Evolutionary conservation across 2,888 invertebrate species (phyloP), one percentile per base, ranked within the genome.

Genomic region (Penaeus monodon): DNA sequence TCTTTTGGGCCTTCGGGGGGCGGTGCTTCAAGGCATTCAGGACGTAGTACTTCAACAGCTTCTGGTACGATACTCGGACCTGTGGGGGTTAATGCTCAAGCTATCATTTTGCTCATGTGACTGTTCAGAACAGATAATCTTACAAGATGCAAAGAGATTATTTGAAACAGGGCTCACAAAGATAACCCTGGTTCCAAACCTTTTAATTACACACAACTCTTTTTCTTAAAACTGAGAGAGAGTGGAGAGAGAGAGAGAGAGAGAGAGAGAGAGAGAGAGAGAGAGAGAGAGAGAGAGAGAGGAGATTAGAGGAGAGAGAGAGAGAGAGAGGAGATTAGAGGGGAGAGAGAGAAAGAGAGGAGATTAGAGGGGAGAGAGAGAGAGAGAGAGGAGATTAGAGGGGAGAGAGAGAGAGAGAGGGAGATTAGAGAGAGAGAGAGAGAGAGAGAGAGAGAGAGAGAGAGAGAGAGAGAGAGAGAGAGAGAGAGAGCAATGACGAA

Each of bases 51-150:
- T 99, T 99, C 79, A 99, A 94, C 65, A 99, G 93, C 92, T 99
- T 99, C 93, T 99, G 99, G 92, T 99, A 99, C 81, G 99, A 99
- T 64, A 99, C 99, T 90, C 99, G 95, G 65, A 99, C 99, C 94
- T 99, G 99, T 0, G 99, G 99, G 0, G 99, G 99, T 93, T 97
- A 97, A 0, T 27, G 29, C 57, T 57, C 57, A 57, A 57, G 17
- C 14, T 57, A 57, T 57, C 57, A 57, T 1, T 77, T 10, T 29
- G 14, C 70, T 33, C 2, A 70, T n/a, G 44, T 44, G 38, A 44
- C 38, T 6, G 7, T 44, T 44, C 8, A 8, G 8, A 10, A 70
- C 29, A 70, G 6, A 17, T 24, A 85, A 17, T 57, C 57, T 20
- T 17, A 57, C 57, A 14, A 57, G 57, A 14, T 57, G 57, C 10